Base-by-base conservation (phyloP, 2,888 invertebrate genomes). In the Drosophila austrosaltans region DNA sequence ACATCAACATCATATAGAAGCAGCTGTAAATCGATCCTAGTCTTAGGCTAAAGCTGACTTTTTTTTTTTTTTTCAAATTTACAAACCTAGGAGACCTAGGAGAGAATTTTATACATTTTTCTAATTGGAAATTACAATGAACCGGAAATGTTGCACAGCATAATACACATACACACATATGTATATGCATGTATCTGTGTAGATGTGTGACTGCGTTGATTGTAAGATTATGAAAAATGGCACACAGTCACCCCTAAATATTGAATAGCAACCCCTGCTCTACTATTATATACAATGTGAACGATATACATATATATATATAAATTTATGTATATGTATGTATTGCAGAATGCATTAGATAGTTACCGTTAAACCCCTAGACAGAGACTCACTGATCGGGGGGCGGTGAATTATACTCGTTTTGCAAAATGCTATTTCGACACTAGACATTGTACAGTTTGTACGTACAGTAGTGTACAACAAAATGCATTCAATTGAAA, bases 41-140 rank as follows among this genome's bases (percentile, higher is more conserved):
- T 69, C 62, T 42, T 42, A 63, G 69, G 56, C 25, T 42, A 70
- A 42, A 44, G 39, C 54, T 63, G 53, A 56, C 30, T 61, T 57
- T 42, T 63, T 44, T 65, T 16, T 44, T 61, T 53, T 42, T 53
- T 44, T 65, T 10, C 12, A 36, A 36, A 8, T 57, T 39, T 22
- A 20, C 16, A 10, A 53, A 40, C 53, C 53, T 62, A 40, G 62
- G 48, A 22, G 44, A 30, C 16, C 8, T 36, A 42, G 16, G 16
- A 16, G 16, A 16, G 40, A 44, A 10, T 48, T 25, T 39, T 39
- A 22, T 67, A 54, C 3, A 25, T 48, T 25, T 57, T 60, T 63
- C 82, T 76, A 87, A 87, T 83, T 83, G 80, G 86, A 83, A 85
- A 82, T 77, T 85, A 79, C 79, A 85, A 74, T 72, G 72, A 82